phyloP scores from a whole-genome alignment of 1,140 invertebrate genomes.

The Anastrepha ludens region DNA sequence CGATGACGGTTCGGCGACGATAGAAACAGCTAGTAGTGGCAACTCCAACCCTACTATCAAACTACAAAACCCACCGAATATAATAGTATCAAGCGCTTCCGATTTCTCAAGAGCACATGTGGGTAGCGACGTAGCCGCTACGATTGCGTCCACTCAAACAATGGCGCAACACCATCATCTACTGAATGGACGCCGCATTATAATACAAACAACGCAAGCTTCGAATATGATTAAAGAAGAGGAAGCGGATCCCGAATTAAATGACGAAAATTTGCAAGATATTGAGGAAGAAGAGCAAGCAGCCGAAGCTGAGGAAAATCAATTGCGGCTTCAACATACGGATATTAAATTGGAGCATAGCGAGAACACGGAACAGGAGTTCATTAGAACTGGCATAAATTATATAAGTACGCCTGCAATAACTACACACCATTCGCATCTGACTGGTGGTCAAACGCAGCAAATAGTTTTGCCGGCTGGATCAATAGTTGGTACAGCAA shows the following conservation, averaged over 20 bases:
- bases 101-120: slow-evolving; percentile 56
- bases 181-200: slow-evolving; percentile 69
- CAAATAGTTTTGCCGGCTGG: slow-evolving; percentile 64
- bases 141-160: slow-evolving; percentile 66
- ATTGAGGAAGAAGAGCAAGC: slow-evolving; percentile 72
- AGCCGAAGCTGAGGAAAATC: slow-evolving; percentile 70
- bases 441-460: slow-evolving; percentile 48
- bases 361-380: slow-evolving; percentile 60
- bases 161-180: slow-evolving; percentile 60
- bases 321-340: slow-evolving; percentile 55
- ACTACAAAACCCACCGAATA: slow-evolving; percentile 58
- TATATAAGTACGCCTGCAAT: slow-evolving; percentile 60
- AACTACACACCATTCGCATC: slow-evolving; percentile 41
- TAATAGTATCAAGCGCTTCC: slow-evolving; percentile 58
- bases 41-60: slow-evolving; percentile 35
- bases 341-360: slow-evolving; percentile 68
- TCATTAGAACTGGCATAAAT: slow-evolving; percentile 59
- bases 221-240: slow-evolving; percentile 60
- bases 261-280: slow-evolving; percentile 71
- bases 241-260: slow-evolving; percentile 71
- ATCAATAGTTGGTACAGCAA: slow-evolving; percentile 67
- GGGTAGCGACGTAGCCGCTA: slow-evolving; percentile 56
- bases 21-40: slow-evolving; percentile 1
- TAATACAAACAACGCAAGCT: slow-evolving; percentile 65
- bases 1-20: slow-evolving; percentile 52